Evolutionary conservation across 37 sponge, comb jelly and placozoan species (phyloP), one percentile per base, ranked within the genome.

Genomic region (Beroe forskalii): DNA sequence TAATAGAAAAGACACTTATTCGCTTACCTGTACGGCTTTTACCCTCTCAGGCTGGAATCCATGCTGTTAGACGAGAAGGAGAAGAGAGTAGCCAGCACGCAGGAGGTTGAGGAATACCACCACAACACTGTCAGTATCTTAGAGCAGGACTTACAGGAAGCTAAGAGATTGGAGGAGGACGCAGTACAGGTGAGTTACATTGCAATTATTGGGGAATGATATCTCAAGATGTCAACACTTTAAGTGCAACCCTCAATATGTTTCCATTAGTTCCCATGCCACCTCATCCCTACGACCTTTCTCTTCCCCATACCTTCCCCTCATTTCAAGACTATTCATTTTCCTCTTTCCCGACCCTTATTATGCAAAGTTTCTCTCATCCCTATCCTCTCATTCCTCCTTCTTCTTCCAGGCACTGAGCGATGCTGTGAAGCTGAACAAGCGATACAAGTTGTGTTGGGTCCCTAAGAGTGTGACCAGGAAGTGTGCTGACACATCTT

Each of bases 401-500:
- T 27, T 23, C 9, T 48, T 44, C 55, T 20, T 25, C 3, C 86
- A 80, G 86, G 86, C 86, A 44, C 86, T 80, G 55, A 22, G 42
- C 14, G 86, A 80, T 23, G 86, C 35, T 12, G 40, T 80, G 55
- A 32, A 80, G 55, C 55, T 80, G 55, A 80, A 80, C 55, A 80
- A 80, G 86, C 28, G 40, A 42, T 80, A 80, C 86, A 80, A 80
- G 55, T 30, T 80, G 86, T 44, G 55, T 27, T 80, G 86, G 86
- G 86, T 80, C 3, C 86, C 86, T 1, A 80, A 80, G 86, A 80
- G 86, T 80, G 55, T 80, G 28, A 80, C 86, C 8, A 2, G 86
- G 55, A 80, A 80, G 86, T 80, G 86, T 44, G 86, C 48, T 8
- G 48, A 80, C 55, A 17, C 55, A 37, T 32, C 28, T 0, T 80